These are phyloP conservation scores for Portunus trituberculatus DNA, from an alignment of 1,140 invertebrate species.

Conservation along the genomic window DNA sequence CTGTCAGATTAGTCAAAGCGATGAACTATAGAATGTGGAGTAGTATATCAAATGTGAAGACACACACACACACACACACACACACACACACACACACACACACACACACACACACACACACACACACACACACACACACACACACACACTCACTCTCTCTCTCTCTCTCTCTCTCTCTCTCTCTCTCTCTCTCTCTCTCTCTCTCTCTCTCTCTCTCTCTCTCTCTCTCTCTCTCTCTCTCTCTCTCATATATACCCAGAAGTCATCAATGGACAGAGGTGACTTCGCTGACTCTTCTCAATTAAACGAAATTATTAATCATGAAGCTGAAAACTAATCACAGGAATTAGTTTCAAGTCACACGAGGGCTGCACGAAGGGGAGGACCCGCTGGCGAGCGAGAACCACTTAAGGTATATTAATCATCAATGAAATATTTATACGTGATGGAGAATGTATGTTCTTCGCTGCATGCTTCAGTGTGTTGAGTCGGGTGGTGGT, in stretches of 20 bases:
- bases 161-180: not conserved
- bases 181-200: not conserved
- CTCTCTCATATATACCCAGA: not conserved
- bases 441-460: too few species aligned
- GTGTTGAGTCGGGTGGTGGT: not conserved
- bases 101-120: constrained; percentile 36
- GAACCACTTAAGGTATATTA: too few species aligned
- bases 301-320: not conserved
- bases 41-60: too few species aligned
- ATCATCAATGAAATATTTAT: too few species aligned
- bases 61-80: constrained; percentile 21
- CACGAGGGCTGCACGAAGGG: too few species aligned
- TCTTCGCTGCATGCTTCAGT: too few species aligned
- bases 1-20: too few species aligned
- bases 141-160: not conserved
- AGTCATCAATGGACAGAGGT: not conserved
- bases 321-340: constrained; percentile 4
- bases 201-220: not conserved
- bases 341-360: not conserved
- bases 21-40: too few species aligned
- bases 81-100: constrained; percentile 37
- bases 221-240: not conserved
- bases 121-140: not conserved
- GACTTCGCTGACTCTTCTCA: not conserved
- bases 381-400: too few species aligned